phyloP scores from a whole-genome alignment of 2,888 invertebrate genomes.

The Imbricaverruca yamaguchii region DNA sequence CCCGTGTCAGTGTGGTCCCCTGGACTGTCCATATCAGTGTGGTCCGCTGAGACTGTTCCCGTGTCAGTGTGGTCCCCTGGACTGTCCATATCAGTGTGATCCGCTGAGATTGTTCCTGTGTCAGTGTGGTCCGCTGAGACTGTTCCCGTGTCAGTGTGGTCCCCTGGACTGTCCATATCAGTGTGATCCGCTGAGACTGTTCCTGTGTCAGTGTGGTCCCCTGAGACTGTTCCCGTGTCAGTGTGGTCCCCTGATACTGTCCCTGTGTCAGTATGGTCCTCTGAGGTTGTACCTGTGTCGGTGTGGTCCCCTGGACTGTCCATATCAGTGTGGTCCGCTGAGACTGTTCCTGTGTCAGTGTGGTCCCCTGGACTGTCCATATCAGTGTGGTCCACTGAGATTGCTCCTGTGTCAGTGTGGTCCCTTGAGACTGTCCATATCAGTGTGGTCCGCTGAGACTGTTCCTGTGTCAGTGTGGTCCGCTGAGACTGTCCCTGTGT shows the following conservation, averaged over 20 bases:
- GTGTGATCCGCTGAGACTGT: background rate
- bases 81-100: slow-evolving; percentile 27
- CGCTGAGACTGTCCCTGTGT: slow-evolving; percentile 25
- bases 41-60: too few relatives aligned
- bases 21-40: slow-evolving; percentile 17
- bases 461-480: slow-evolving; percentile 22
- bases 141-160: slow-evolving; percentile 28
- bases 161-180: too few relatives aligned
- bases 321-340: too few relatives aligned
- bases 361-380: slow-evolving; percentile 21
- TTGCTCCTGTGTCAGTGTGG: too few relatives aligned
- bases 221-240: slow-evolving; percentile 23
- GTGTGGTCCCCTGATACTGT: too few relatives aligned
- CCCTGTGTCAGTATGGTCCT: background rate
- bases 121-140: too few relatives aligned
- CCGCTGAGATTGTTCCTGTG: slow-evolving; percentile 25
- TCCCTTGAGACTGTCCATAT: slow-evolving; percentile 23
- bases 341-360: too few relatives aligned
- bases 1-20: slow-evolving; percentile 23
- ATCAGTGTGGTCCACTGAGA: background rate
- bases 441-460: background rate
- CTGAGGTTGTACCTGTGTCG: slow-evolving; percentile 23
- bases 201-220: background rate
- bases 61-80: background rate
- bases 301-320: background rate